Evolutionary conservation across 1,140 invertebrate species (phyloP).

Genomic region (Nasonia longicornis): DNA sequence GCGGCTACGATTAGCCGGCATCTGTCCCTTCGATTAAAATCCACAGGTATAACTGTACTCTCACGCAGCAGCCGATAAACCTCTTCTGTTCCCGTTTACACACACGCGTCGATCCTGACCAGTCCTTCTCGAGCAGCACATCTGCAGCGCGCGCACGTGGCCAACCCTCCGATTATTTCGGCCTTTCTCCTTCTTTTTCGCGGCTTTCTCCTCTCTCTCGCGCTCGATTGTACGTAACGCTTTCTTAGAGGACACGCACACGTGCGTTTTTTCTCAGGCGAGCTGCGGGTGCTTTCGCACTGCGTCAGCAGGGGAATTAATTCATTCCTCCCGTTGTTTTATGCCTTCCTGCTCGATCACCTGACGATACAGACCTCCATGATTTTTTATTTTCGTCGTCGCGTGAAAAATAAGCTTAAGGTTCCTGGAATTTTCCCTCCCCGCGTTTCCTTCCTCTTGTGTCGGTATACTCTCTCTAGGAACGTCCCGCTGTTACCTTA

Average conservation of each 20-base stretch:
- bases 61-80: no score
- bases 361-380: background rate
- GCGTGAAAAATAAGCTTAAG: background rate
- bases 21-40: background rate
- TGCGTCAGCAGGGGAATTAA: background rate
- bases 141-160: background rate
- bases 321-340: background rate
- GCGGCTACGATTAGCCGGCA: no score
- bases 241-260: background rate
- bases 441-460: background rate
- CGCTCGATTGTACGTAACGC: background rate
- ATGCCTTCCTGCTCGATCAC: background rate
- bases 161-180: conserved; percentile 37
- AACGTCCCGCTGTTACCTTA: background rate
- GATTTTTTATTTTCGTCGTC: background rate
- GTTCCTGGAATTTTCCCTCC: background rate
- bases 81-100: no score
- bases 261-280: background rate
- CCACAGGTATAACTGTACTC: background rate
- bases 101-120: background rate
- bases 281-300: no score
- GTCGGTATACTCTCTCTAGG: background rate
- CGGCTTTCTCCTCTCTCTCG: background rate
- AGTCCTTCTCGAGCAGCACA: background rate
- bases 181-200: conserved; percentile 42